Base-by-base conservation (phyloP, 1,140 invertebrate species). In the Pseudachorutes palmiensis region DNA sequence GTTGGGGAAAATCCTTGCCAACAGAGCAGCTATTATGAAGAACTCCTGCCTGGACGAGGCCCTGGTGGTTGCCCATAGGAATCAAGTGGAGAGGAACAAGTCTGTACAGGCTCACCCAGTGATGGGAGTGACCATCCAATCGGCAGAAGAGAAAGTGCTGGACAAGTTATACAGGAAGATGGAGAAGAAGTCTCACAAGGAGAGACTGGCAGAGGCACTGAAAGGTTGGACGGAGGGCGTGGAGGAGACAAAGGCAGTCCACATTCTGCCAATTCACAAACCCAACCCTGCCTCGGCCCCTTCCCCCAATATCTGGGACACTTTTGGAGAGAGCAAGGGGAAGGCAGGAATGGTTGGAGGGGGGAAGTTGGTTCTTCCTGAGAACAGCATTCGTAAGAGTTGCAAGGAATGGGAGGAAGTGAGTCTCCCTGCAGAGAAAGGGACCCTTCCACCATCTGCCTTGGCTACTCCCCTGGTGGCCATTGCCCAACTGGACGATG, bases 401-500 rank as follows among this genome's bases (percentile, higher is more conserved):
- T 85, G 80, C 49, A 83, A 86, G 69, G 81, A 86, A 65, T 92
- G 85, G 76, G 92, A 97, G 78, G 91, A 97, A 82, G 86, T 98
- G 1, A 82, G 83, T 28, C 92, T 98, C 76, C 94, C 94, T 1
- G 83, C 88, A 19, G 84, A 84, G 67, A 55, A 41, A 31, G 48
- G 63, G 0, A 49, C 30, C 19, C 85, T 87, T 62, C 77, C 82
- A 19, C 80, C 85, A 0, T 81, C 85, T 2, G 77, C 87, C 0
- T 81, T 94, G 58, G 86, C 88, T 1, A 86, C 87, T 64, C 81
- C 86, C 65, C 78, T 96, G 2, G 81, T 94, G 28, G 83, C 89
- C 0, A 89, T 99, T 66, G 92, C 94, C 59, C 88, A 92, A 68
- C 78, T 99, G 24, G 97, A 97, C 1, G 94, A 94, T 75, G 99